A percentile compares a stretch with the other conserved stretches of the same genome.
These are phyloP conservation scores for Dolomedes plantarius DNA, from an alignment of 2,888 invertebrate species.

Conservation along the genomic window DNA sequence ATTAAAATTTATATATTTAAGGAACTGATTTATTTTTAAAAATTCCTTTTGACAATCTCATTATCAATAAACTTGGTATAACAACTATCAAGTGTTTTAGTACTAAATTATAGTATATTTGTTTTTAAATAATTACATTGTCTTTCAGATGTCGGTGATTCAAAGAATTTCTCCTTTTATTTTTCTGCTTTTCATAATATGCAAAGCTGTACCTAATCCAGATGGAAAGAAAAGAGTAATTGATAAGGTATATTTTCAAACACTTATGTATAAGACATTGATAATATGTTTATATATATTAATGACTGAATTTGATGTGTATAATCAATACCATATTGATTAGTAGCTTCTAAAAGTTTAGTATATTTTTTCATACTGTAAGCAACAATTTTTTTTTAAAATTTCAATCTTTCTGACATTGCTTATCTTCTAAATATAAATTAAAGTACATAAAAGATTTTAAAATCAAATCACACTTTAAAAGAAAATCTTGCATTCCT, in stretches of 20 bases:
- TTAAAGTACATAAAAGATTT: no score
- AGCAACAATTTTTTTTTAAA: background rate
- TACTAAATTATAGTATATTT: no score
- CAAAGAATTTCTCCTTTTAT: background rate
- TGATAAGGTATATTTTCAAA: slow-evolving; percentile 75
- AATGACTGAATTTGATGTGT: background rate
- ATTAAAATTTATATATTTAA: no score
- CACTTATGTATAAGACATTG: background rate
- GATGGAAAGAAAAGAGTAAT: slow-evolving; percentile 78
- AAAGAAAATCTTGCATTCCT: no score
- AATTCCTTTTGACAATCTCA: no score
- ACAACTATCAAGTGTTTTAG: no score
- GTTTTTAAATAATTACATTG: no score
- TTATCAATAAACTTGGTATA: no score
- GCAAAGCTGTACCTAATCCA: slow-evolving; percentile 83
- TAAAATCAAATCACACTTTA: no score
- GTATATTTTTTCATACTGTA: background rate
- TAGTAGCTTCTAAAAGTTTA: background rate
- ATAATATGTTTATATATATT: background rate
- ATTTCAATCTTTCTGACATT: no score
- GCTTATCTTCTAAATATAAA: background rate
- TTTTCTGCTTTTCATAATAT: background rate
- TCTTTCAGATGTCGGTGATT: background rate
- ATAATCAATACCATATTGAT: background rate
- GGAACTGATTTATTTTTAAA: no score